phyloP scores from a whole-genome alignment of 2,113 vertebrate genomes.

The Herpetotheres cachinnans region DNA sequence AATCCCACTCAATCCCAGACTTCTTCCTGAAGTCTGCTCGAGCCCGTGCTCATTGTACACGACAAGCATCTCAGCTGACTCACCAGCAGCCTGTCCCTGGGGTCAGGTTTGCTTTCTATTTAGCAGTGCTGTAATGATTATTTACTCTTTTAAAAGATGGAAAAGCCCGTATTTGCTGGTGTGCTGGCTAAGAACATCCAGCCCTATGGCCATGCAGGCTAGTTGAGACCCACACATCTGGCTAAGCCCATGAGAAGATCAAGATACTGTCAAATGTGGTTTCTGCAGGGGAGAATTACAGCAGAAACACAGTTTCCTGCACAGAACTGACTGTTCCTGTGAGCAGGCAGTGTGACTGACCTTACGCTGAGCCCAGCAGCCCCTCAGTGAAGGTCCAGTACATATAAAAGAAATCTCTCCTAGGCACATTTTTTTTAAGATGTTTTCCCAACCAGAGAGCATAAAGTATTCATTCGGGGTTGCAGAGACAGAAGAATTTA shows the following conservation, averaged over 20 bases:
- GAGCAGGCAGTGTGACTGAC: neutral
- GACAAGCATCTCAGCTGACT: neutral
- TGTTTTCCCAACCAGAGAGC: neutral
- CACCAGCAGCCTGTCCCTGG: neutral
- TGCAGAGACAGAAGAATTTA: constrained; percentile 23
- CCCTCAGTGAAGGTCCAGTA: neutral
- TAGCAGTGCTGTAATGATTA: neutral
- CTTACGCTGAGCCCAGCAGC: neutral
- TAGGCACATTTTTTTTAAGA: neutral
- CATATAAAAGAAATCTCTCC: neutral
- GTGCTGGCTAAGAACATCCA: neutral
- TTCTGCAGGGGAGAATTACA: neutral
- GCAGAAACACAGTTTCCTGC: neutral
- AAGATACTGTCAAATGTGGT: neutral
- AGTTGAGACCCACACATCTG: neutral
- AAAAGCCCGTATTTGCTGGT: neutral
- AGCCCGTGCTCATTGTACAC: neutral
- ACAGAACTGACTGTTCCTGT: constrained; percentile 32
- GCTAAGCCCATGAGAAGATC: neutral
- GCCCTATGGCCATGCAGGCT: neutral
- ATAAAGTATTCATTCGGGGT: neutral
- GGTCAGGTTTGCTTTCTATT: neutral
- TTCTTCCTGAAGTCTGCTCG: neutral
- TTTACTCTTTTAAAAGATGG: neutral
- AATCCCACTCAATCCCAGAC: neutral